Evolutionary conservation across 2,888 invertebrate genomes (phyloP).

Genomic region (Luperina nickerlii): DNA sequence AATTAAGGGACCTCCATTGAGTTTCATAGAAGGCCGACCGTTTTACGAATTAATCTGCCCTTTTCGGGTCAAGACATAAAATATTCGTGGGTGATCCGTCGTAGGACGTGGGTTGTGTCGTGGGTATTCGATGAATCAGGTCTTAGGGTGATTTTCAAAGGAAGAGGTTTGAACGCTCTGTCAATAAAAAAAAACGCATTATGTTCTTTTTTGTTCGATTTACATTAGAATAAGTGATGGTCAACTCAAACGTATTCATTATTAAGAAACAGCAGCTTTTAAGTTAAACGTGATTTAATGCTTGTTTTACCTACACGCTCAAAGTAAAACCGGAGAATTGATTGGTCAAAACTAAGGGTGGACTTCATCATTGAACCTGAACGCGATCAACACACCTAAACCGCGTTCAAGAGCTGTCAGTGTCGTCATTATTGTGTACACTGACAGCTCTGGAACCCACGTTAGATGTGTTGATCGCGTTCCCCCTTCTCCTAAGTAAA

Average conservation of each 20-base stretch:
- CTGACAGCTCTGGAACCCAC: not conserved
- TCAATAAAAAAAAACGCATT: not conserved
- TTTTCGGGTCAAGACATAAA: constrained; percentile 60
- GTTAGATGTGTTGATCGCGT: not conserved
- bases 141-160: constrained; percentile 24
- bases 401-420: not conserved
- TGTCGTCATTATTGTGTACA: not conserved
- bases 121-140: constrained; percentile 52
- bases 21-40: constrained; percentile 50
- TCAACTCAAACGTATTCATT: not conserved
- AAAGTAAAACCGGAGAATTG: not conserved
- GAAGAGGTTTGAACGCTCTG: not conserved
- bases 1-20: constrained; percentile 64
- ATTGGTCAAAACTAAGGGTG: not conserved
- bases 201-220: not conserved
- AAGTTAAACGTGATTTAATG: not conserved
- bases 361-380: not conserved
- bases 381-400: not conserved
- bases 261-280: not conserved
- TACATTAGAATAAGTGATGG: not conserved
- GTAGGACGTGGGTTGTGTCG: constrained; percentile 27
- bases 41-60: constrained; percentile 67
- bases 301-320: not conserved
- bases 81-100: constrained; percentile 55
- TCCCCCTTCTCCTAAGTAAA: not conserved